Evolutionary conservation across 1,140 invertebrate genomes (phyloP), one percentile per base, ranked within the genome.

Genomic region (Brachionus rubens): DNA sequence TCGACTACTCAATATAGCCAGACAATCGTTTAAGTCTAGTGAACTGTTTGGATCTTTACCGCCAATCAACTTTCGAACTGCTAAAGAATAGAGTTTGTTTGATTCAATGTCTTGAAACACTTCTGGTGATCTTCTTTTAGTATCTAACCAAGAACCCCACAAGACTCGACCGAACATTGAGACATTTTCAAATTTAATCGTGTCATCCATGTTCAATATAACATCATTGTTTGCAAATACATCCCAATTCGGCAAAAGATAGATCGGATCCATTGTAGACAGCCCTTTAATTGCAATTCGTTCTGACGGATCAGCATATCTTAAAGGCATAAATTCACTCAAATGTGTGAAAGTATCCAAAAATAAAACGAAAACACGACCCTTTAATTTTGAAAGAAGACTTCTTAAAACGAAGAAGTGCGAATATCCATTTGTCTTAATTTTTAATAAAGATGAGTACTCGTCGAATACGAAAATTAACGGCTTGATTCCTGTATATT

Each of bases 191-290:
- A 56, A 56, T 56, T 56, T 56, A 30, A 56, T 26, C 1, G 52
- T 30, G 14, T 56, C 52, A 2, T 56, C 24, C 7, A 56, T 56
- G 7, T 3, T 56, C 30, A 14, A 14, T 14, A 56, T 56, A 30
- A 1, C 14, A 33, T 6, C 5, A 14, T 56, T 3, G 14, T 56
- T n/a, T 2, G 28, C 24, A 30, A 4, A 56, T 7, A 56, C 3
- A 56, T 56, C 52, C 52, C 52, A 56, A 56, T 56, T 56, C 12
- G 52, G 52, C 3, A 56, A 26, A 3, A 56, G 30, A 30, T 56
- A 56, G 14, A 56, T 56, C 1, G 52, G 52, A 14, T 56, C 52
- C 9, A 56, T 30, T 56, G 14, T 16, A 3, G 28, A 16, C 19
- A 52, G 3, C 9, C 7, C 1, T 52, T 16, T 1, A 21, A 2